Evolutionary conservation across 2,113 vertebrate genomes (phyloP), one percentile per base, ranked within the genome.

Genomic region (Cercopithecus mona): DNA sequence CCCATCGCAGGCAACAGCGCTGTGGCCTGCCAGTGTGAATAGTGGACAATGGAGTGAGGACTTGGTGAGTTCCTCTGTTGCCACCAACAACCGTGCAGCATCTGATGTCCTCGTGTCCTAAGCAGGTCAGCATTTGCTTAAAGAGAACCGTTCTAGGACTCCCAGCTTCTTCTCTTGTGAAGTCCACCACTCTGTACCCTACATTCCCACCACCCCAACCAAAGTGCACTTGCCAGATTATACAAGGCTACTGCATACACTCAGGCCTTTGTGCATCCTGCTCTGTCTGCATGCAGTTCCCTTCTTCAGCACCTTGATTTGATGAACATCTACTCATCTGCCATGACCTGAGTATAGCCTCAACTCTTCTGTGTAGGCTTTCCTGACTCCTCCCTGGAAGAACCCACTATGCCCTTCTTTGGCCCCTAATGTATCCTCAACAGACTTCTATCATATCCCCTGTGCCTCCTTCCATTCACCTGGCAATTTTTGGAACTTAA

Each of bases 181-280:
- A 6, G 11, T 40, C 57, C 0, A 27, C 35, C 11, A 25, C 9
- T 17, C 5, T 32, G 20, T 23, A 30, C 2, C 23, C 22, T 64
- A 11, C 20, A 32, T 30, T 73, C 59, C 48, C 55, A 10, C 32
- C 32, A 72, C 45, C 3, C 13, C 3, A 13, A 68, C 25, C 13
- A 14, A 1, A 12, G 35, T 40, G 9, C 32, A 3, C 23, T 55
- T 93, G 85, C 25, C 27, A 22, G 23, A 68, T 22, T 35, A 12
- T 2, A 18, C 0, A 5, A 23, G 23, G 18, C 30, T 40, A 8
- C 14, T 25, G 30, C 13, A 75, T 0, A 11, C 6, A 16, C 1
- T 0, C 5, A 2, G 40, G n/a, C 4, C 38, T 38, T 45, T 43
- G 35, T 30, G n/a, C 20, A 22, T 4, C 5, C 55, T 72, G 30